Conservation (phyloP, 2,888 invertebrate species). For the Tachina lurida region DNA sequence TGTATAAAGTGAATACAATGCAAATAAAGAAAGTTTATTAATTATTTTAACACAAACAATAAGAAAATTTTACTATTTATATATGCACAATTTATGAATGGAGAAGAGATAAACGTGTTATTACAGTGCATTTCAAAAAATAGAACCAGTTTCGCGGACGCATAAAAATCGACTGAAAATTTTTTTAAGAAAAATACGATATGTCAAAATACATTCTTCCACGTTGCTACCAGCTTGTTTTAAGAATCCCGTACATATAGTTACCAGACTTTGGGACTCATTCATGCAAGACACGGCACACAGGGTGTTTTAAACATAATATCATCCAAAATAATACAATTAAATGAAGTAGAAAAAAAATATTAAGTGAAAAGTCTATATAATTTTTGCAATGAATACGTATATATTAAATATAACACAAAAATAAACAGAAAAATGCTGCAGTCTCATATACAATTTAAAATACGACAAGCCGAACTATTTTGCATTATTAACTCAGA, state of each 20-base stretch:
- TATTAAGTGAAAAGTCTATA: no score
- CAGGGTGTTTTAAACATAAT: no score
- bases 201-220: slow-evolving; percentile 30
- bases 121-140: not conserved
- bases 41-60: slow-evolving; percentile 11
- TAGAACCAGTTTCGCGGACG: slow-evolving; percentile 57
- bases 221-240: not conserved
- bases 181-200: slow-evolving; percentile 27
- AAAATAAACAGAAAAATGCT: no score
- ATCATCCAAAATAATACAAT: no score
- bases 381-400: no score
- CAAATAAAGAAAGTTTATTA: not conserved
- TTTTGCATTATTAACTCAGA: no score
- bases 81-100: slow-evolving; percentile 39
- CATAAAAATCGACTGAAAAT: slow-evolving; percentile 58
- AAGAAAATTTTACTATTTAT: slow-evolving; percentile 33
- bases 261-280: not conserved
- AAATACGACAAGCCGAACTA: no score
- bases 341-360: no score
- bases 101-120: not conserved
- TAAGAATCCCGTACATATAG: not conserved
- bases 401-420: no score
- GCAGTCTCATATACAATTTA: no score
- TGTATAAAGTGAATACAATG: not conserved
- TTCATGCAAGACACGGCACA: no score